Base-by-base conservation (phyloP, 2,888 invertebrate species). In the Synanthedon formicaeformis region DNA sequence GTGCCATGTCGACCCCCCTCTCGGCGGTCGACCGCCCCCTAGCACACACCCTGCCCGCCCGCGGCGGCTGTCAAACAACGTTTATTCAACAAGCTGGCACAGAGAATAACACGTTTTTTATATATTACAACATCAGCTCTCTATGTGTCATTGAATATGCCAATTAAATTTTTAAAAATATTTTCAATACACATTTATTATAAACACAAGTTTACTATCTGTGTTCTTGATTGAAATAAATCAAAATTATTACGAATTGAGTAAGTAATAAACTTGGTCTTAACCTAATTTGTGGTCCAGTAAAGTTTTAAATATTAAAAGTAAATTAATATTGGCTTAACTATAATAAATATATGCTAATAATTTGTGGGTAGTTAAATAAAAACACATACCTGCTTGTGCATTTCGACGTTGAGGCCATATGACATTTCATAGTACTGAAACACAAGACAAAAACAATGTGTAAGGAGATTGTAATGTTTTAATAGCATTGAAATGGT, bases 381-480 rank as follows among this genome's bases (percentile, higher is more conserved):
- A 34, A 53, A 40, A 12, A 60, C 62, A 80, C 91, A 89, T 89
- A 95, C 95, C 94, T 97, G 97, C 91, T 97, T 97, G 88, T 96
- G 96, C 96, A 97, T 96, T 90, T 98, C 98, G 79, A 96, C 96
- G 89, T 97, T 97, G 87, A 97, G 93, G 71, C 96, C 96, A 89
- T 97, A 97, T 55, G 96, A 96, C 96, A 97, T 97, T 91, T 98
- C 98, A 90, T 97, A 97, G 89, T 97, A 97, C 96, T 96, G 93
- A 73, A 94, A 94, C 85, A 88, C 75, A 89, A 87, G 87, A 60
- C 65, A 51, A 64, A 73, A 70, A 76, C 62, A 65, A 13, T 64
- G 53, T 52, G 41, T 50, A 54, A 53, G 52, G 77, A 70, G 70
- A 73, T 70, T 57, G 53, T 49, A 72, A 62, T 63, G 63, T 60